Base-by-base conservation (phyloP, 2,797 vertebrate genomes). In the Australoheros facetus region DNA sequence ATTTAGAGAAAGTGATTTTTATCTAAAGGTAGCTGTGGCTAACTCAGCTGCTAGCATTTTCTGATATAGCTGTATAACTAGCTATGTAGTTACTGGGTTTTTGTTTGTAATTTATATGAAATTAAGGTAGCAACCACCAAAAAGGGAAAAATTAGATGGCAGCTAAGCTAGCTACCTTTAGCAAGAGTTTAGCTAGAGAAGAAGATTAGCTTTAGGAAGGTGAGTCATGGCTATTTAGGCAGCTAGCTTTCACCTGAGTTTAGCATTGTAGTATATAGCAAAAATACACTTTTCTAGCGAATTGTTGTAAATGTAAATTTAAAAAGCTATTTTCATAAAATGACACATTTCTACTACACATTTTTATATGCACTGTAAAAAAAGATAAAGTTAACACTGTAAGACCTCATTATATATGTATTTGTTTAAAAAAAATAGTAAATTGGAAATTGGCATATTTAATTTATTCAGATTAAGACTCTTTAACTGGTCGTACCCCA, bases 321-420 rank as follows among this genome's bases (percentile, higher is more conserved):
- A 71, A 55, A 55, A 71, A 54, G 51, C 69, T 51, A 37, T 55
- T 71, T 71, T 71, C 30, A 48, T 69, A 69, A 66, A 30, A 69
- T 45, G 16, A 51, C 64, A 30, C 42, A n/a, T 17, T 69, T 69
- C 28, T 51, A 30, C 19, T 69, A 45, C 17, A 69, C 26, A 13
- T 30, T 51, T 69, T 51, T 51, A 42, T 69, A 69, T 69, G 48
- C 28, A 51, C 42, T 30, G 19, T 30, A 39, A 69, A 34, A 34
- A 32, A 32, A 32, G 42, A 48, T 66, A 3, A n/a, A 51, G 19
- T 51, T 28, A 32, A 69, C 30, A 69, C 45, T 26, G 7, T 6
- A 26, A 48, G 42, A 69, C 9, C 23, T 69, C 10, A 69, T 51
- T 26, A 69, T 30, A 30, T 69, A 69, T 69, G 64, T 30, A 30